Evolutionary conservation across 2,113 vertebrate species (phyloP).

Genomic region (Bostrychus sinensis): DNA sequence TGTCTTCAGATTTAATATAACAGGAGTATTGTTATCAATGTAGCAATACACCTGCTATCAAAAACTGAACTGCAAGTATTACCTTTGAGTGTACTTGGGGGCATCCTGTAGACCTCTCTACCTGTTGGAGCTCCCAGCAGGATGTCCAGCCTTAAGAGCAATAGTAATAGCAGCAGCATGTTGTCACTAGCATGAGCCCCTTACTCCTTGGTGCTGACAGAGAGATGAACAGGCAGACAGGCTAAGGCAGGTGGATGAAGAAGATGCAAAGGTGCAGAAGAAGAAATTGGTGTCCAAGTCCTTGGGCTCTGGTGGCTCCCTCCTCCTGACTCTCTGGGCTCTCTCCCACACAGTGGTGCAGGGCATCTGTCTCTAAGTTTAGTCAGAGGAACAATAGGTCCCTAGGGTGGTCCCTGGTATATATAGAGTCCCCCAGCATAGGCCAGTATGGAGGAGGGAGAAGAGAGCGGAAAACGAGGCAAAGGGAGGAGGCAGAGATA

Average conservation of each 20-base stretch:
- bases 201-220: slow-evolving; percentile 36
- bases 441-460: slow-evolving; percentile 59
- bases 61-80: too few species aligned
- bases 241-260: neutral
- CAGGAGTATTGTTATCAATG: neutral
- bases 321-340: slow-evolving; percentile 63
- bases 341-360: slow-evolving; percentile 63
- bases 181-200: slow-evolving; percentile 64
- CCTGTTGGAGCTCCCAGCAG: slow-evolving; percentile 72
- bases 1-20: neutral
- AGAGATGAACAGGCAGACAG: slow-evolving; percentile 10
- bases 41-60: too few species aligned
- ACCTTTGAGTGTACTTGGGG: slow-evolving; percentile 86
- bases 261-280: slow-evolving; percentile 43
- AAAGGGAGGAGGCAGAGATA: slow-evolving; percentile 70
- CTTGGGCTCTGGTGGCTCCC: slow-evolving; percentile 48
- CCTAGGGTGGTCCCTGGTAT: slow-evolving; percentile 77
- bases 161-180: slow-evolving; percentile 73
- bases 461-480: slow-evolving; percentile 46
- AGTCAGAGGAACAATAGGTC: slow-evolving; percentile 77
- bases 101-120: slow-evolving; percentile 87
- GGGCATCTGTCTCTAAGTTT: slow-evolving; percentile 78
- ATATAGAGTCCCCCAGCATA: slow-evolving; percentile 82
- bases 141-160: slow-evolving; percentile 70
- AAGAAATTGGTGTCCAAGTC: slow-evolving; percentile 33